These are phyloP conservation scores for Cantharis lateralis DNA, from an alignment of 2,888 invertebrate genomes.

Conservation along the genomic window DNA sequence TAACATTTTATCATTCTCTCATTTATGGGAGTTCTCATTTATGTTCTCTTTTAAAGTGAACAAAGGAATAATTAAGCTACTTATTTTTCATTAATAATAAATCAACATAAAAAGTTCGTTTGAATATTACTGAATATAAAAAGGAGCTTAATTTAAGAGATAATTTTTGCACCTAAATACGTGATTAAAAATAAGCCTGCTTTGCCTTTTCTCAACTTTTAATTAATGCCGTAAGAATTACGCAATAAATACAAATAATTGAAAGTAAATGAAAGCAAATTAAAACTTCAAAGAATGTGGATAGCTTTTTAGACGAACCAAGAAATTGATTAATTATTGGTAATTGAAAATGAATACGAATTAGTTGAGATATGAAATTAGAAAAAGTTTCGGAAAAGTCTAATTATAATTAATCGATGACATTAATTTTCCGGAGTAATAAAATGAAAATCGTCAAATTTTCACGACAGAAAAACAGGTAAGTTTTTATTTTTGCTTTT, in stretches of 20 bases:
- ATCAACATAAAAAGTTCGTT: slow-evolving; percentile 5
- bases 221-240: neutral
- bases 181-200: neutral
- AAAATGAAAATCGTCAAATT: neutral
- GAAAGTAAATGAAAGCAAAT: neutral
- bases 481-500: slow-evolving; percentile 4
- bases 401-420: neutral
- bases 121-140: neutral
- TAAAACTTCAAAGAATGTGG: neutral
- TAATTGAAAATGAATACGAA: too few relatives aligned
- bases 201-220: neutral
- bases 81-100: slow-evolving; percentile 23
- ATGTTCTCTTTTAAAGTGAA: slow-evolving; percentile 2
- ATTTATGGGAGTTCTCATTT: neutral
- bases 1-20: neutral
- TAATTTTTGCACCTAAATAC: neutral
- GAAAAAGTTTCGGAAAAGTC: too few relatives aligned
- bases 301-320: neutral
- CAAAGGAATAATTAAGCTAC: slow-evolving; percentile 18
- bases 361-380: too few relatives aligned
- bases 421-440: neutral
- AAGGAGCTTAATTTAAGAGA: neutral
- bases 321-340: neutral
- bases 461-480: neutral
- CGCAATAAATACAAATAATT: neutral